phyloP scores from a whole-genome alignment of 2,888 invertebrate species.

The Gryllus longicercus region DNA sequence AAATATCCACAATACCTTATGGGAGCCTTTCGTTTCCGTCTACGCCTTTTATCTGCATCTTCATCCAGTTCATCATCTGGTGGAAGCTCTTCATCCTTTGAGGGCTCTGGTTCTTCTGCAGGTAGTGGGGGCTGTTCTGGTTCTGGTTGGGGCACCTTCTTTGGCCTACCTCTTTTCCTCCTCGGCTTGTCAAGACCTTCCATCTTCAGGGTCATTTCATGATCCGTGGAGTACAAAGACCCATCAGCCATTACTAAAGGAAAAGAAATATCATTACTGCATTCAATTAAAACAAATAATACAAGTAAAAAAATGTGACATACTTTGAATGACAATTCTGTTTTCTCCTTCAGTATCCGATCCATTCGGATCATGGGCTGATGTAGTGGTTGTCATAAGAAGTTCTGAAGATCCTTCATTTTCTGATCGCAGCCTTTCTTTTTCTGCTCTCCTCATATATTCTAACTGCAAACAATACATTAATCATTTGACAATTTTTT shows the following conservation, averaged over 20 bases:
- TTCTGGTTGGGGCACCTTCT: constrained; percentile 51
- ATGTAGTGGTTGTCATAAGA: constrained; percentile 36
- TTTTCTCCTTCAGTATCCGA: constrained; percentile 45
- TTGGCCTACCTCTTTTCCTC: constrained; percentile 67
- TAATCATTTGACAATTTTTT: too few relatives aligned
- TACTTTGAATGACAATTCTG: constrained; percentile 55
- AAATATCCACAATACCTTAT: constrained; percentile 47
- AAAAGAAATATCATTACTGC: constrained; percentile 24
- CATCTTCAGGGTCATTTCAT: constrained; percentile 61
- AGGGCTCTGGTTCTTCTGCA: constrained; percentile 40
- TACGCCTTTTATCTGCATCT: constrained; percentile 56
- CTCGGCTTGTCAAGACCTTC: constrained; percentile 64
- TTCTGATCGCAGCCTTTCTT: constrained; percentile 41
- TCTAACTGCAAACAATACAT: constrained; percentile 31
- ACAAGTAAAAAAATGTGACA: constrained; percentile 32
- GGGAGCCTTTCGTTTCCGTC: constrained; percentile 62
- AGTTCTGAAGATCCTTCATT: constrained; percentile 40
- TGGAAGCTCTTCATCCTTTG: constrained; percentile 39
- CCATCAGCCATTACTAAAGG: constrained; percentile 59
- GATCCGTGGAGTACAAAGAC: constrained; percentile 61
- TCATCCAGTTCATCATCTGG: constrained; percentile 44
- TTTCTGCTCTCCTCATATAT: constrained; percentile 46
- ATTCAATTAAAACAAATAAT: constrained; percentile 17
- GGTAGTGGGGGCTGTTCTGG: constrained; percentile 39
- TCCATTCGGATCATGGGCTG: constrained; percentile 37